Conservation (phyloP, 2,113 vertebrate genomes). For the Brevimyrus niger region DNA sequence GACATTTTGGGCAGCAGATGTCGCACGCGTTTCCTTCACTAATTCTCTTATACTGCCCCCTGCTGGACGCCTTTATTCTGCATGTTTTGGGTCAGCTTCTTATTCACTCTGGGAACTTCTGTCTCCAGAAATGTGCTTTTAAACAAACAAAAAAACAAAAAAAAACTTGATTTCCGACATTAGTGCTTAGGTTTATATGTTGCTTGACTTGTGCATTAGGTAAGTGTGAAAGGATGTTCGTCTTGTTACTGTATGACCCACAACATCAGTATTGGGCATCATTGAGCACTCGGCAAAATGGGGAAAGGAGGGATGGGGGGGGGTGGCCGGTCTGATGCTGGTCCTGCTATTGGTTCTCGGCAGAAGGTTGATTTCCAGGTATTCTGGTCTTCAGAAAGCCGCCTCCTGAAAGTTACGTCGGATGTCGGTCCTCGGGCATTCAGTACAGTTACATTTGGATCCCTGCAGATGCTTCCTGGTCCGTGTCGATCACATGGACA, state of each 20-base stretch:
- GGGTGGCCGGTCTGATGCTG: background rate
- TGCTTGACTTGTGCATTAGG: conserved; percentile 39
- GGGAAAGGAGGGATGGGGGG: conserved; percentile 3
- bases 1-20: background rate
- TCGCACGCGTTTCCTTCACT: background rate
- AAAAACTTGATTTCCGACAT: background rate
- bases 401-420: background rate
- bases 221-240: conserved; percentile 56
- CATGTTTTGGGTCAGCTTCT: background rate
- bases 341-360: background rate
- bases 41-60: background rate
- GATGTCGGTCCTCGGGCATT: background rate
- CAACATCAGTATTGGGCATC: conserved; percentile 71
- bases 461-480: conserved; percentile 4
- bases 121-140: background rate
- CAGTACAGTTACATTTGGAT: background rate
- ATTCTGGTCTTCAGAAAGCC: background rate
- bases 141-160: background rate
- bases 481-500: background rate
- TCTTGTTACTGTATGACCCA: conserved; percentile 68
- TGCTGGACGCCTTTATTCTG: background rate
- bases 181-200: conserved; percentile 26
- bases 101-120: background rate
- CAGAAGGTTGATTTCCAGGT: background rate
- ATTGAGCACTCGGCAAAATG: conserved; percentile 46